These are phyloP conservation scores for Nycteola revayana DNA, from an alignment of 2,888 invertebrate species.

Conservation along the genomic window DNA sequence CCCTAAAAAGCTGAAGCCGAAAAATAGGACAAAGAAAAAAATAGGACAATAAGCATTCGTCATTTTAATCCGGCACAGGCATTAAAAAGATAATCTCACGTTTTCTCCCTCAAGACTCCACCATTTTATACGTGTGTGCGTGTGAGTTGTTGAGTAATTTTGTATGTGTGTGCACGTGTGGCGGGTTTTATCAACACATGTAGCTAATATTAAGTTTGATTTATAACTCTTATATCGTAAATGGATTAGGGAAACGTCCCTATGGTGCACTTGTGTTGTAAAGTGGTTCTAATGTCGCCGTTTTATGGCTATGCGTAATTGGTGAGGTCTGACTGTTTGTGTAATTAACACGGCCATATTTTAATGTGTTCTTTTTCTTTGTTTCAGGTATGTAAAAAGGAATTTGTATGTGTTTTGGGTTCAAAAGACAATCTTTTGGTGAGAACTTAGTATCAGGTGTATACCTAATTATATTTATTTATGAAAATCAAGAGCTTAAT, in stretches of 20 bases:
- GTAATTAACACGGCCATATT: constrained; percentile 50
- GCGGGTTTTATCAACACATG: constrained; percentile 73
- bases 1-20: constrained; percentile 15
- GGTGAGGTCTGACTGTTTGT: constrained; percentile 40
- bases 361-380: constrained; percentile 44
- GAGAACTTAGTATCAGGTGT: no score
- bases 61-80: constrained; percentile 53
- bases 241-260: constrained; percentile 75
- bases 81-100: constrained; percentile 43
- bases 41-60: constrained; percentile 45
- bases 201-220: constrained; percentile 80
- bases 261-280: constrained; percentile 37
- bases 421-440: no score
- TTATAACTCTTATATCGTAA: constrained; percentile 81
- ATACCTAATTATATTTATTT: no score
- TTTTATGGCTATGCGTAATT: constrained; percentile 57
- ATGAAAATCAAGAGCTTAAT: no score
- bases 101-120: constrained; percentile 37
- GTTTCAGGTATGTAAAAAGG: constrained; percentile 62
- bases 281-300: constrained; percentile 53
- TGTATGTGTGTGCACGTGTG: constrained; percentile 28
- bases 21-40: constrained; percentile 23
- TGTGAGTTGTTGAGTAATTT: constrained; percentile 1
- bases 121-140: constrained; percentile 38
- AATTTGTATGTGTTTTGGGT: no score